These are phyloP conservation scores for Brachypalpus laphriformis DNA, from an alignment of 2,888 invertebrate species.

Conservation along the genomic window DNA sequence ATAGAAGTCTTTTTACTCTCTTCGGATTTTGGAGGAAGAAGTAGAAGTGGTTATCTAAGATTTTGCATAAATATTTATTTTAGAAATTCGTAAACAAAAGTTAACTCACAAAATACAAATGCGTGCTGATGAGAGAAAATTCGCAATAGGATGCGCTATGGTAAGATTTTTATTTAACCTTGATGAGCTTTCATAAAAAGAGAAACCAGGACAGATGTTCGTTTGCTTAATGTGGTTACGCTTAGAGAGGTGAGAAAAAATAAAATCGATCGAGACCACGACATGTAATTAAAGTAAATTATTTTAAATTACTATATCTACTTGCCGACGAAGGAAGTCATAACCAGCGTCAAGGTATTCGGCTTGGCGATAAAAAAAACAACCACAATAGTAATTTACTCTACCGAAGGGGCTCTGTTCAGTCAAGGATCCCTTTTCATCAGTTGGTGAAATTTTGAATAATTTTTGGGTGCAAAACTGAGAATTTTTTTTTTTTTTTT, in stretches of 20 bases:
- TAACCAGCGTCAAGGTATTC: conserved; percentile 28
- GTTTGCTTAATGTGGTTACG: neutral
- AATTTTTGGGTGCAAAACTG: no score
- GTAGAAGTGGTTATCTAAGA: neutral
- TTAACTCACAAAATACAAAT: neutral
- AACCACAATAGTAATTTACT: conserved; percentile 54
- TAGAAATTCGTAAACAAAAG: conserved; percentile 15
- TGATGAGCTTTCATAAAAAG: neutral
- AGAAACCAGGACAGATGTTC: neutral
- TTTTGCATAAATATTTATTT: conserved; percentile 23
- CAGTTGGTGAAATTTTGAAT: neutral
- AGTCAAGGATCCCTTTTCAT: conserved; percentile 6
- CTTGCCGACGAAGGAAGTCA: neutral
- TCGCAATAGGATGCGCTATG: neutral
- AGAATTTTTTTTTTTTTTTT: conserved; percentile 27
- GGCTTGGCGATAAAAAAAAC: neutral
- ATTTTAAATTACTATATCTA: neutral
- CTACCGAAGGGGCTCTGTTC: neutral
- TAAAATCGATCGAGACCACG: conserved; percentile 11
- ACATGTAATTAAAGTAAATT: conserved; percentile 19
- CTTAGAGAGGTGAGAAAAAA: neutral
- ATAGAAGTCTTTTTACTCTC: neutral
- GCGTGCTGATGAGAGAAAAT: neutral
- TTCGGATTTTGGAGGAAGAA: neutral
- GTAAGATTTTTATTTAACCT: conserved; percentile 11